Evolutionary conservation across 1,140 invertebrate genomes (phyloP).

Genomic region (Drosophila quadrilineata): DNA sequence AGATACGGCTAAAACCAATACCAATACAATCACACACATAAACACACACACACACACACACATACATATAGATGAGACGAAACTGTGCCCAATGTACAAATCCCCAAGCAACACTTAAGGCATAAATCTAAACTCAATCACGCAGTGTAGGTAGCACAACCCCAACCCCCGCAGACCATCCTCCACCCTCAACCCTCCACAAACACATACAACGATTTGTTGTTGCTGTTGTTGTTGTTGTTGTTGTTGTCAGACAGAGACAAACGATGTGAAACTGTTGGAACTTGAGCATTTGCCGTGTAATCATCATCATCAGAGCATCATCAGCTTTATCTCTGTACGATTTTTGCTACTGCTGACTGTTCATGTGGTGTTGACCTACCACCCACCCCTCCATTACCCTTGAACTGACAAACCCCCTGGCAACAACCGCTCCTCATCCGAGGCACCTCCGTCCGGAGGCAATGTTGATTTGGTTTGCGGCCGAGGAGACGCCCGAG

Average conservation of each 20-base stretch:
- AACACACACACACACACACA: background rate
- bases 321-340: constrained; percentile 36
- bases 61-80: constrained; percentile 4
- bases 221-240: too few relatives aligned
- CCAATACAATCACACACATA: constrained; percentile 1
- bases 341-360: background rate
- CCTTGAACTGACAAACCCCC: too few relatives aligned
- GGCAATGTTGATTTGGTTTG: constrained; percentile 52
- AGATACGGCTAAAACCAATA: constrained; percentile 29
- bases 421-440: too few relatives aligned
- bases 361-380: constrained; percentile 3
- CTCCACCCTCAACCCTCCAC: too few relatives aligned
- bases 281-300: constrained; percentile 25
- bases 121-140: constrained; percentile 76
- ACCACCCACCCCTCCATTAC: background rate
- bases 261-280: constrained; percentile 56
- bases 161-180: background rate
- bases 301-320: constrained; percentile 57
- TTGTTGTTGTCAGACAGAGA: too few relatives aligned
- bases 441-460: background rate
- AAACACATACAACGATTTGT: too few relatives aligned
- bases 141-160: constrained; percentile 27
- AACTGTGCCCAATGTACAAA: constrained; percentile 44
- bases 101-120: constrained; percentile 69
- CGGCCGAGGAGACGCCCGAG: constrained; percentile 29